Base-by-base conservation (phyloP, 1,140 invertebrate species). In the Mya arenaria region DNA sequence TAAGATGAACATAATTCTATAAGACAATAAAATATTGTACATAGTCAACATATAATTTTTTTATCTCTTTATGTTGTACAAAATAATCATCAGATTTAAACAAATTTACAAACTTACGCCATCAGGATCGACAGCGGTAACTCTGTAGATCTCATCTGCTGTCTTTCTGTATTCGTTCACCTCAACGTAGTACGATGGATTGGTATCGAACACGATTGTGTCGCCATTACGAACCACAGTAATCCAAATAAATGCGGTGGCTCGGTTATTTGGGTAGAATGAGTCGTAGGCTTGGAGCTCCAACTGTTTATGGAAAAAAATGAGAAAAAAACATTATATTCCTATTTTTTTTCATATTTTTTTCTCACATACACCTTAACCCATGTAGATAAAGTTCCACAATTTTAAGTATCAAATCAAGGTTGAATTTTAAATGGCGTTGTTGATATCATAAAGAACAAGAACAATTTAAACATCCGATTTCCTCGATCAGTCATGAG, bases 121-220 rank as follows among this genome's bases (percentile, higher is more conserved):
- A 65, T 82, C 79, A 25, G 36, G 37, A 71, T 82, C 79, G 10
- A 55, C n/a, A 23, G 79, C 79, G 34, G 19, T 52, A 13, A 82
- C 69, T 17, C 34, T 41, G 56, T 71, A 63, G 1, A 82, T 65
- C 10, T 37, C 39, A n/a, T 37, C n/a, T 17, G 34, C 30, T 10
- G 60, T 19, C 15, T 8, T 1, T 28, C 58, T 10, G 37, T 73
- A 82, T 37, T 82, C 79, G 63, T 82, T 82, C 2, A 82, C 79
- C 17, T 10, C n/a, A 1, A 34, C 41, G 23, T 5, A 23, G 36
- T 73, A 73, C 19, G 30, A 13, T 2, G 13, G 1, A 0, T 34
- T 66, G 19, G 58, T 52, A 6, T 32, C 23, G 30, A 82, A 73
- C 10, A 28, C 10, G 1, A 63, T 63, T 0, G 10, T 19, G 10